Evolutionary conservation across 2,888 invertebrate species (phyloP).

Genomic region (Resseliella maxima): DNA sequence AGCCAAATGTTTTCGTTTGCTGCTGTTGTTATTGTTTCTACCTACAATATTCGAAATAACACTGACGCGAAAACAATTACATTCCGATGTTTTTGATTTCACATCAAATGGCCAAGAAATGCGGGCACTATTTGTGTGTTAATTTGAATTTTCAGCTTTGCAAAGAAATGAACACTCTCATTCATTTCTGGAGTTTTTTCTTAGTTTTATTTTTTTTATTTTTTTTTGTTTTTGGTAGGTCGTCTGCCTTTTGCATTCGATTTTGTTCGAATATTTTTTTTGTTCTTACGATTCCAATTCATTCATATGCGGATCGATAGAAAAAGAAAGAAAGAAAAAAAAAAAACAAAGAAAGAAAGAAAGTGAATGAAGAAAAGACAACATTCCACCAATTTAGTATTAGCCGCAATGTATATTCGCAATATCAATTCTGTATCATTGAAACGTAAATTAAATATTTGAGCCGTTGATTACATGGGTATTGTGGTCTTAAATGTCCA

Average conservation of each 20-base stretch:
- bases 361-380: no score
- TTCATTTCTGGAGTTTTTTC: background rate
- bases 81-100: constrained; percentile 25
- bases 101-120: background rate
- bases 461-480: background rate
- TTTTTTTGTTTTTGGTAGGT: no score
- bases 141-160: constrained; percentile 31
- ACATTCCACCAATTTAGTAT: background rate
- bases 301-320: no score
- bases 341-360: no score
- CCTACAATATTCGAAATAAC: background rate
- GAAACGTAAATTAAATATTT: constrained; percentile 20
- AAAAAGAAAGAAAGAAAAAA: no score
- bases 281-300: no score
- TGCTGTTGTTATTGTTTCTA: no score
- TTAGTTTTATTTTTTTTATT: background rate
- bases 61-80: constrained; percentile 24
- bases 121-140: constrained; percentile 48
- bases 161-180: background rate
- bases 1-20: no score
- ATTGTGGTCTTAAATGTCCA: no score
- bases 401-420: background rate
- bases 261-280: no score
- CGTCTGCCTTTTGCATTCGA: no score
- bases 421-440: background rate